Evolutionary conservation across 2,797 vertebrate genomes (phyloP).

Genomic region (Sebastes matsubarae): DNA sequence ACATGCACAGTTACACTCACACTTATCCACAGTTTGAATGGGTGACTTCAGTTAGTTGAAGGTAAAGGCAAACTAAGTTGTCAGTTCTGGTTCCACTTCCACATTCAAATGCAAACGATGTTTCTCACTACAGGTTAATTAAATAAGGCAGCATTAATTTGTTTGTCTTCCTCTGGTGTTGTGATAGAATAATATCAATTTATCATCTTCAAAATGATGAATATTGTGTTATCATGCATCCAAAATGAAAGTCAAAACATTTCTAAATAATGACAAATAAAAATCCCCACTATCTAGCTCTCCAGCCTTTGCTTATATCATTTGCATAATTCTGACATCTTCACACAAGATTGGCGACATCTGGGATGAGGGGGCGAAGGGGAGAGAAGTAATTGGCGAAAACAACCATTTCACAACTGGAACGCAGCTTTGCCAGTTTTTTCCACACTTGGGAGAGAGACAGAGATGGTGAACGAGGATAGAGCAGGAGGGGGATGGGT

Average conservation of each 20-base stretch:
- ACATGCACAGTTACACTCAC: neutral
- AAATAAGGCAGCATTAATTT: neutral
- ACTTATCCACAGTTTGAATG: neutral
- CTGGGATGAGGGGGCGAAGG: conserved; percentile 41
- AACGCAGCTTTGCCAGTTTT: conserved; percentile 51
- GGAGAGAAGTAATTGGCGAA: conserved; percentile 54
- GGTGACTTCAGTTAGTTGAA: neutral
- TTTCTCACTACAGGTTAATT: neutral
- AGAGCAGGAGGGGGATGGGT: conserved; percentile 6
- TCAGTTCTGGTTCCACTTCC: neutral
- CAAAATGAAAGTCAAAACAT: conserved; percentile 26
- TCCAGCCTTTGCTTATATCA: conserved; percentile 25
- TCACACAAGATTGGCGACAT: conserved; percentile 63
- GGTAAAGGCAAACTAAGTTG: neutral
- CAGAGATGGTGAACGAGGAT: conserved; percentile 27
- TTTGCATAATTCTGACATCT: conserved; percentile 65
- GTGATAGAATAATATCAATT: neutral
- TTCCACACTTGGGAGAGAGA: conserved; percentile 37
- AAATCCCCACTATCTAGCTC: conserved; percentile 3
- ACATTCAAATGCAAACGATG: neutral
- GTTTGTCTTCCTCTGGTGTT: neutral
- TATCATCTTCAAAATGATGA: neutral
- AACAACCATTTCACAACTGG: conserved; percentile 67
- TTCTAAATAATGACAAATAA: conserved; percentile 31
- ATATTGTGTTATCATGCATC: neutral